phyloP scores from a whole-genome alignment of 2,797 vertebrate species.

The Lithobates pipiens region DNA sequence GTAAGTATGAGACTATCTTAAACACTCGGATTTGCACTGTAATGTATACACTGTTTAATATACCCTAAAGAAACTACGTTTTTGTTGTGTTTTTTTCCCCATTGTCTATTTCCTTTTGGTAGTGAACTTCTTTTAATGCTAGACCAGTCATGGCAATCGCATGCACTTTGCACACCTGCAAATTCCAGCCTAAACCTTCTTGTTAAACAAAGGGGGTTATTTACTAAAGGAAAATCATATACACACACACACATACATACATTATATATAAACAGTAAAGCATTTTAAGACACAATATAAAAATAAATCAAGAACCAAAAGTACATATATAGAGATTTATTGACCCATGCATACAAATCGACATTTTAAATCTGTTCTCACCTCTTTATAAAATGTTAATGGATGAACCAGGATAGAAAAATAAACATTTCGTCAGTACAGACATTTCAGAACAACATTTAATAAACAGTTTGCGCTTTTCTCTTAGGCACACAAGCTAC shows the following conservation, averaged over 20 bases:
- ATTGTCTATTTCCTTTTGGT: no score
- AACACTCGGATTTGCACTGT: constrained; percentile 51
- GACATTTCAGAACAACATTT: constrained; percentile 18
- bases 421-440: constrained; percentile 53
- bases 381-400: constrained; percentile 53
- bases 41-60: constrained; percentile 44
- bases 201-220: no score
- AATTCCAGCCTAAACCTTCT: no score
- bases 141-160: no score
- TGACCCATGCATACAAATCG: constrained; percentile 53
- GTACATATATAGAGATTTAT: constrained; percentile 24
- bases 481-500: not conserved
- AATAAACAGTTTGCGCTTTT: not conserved
- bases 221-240: no score
- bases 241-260: no score
- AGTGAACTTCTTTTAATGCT: no score
- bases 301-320: no score
- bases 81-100: not conserved
- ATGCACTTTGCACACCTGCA: no score
- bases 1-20: not conserved
- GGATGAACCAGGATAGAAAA: constrained; percentile 53
- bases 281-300: no score
- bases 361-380: constrained; percentile 40
- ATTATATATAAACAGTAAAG: no score
- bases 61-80: not conserved